A percentile compares a stretch with the other conserved stretches of the same genome.
Evolutionary conservation across 2,797 vertebrate species (phyloP).

Genomic region (Cryptoblepharus egeriae): DNA sequence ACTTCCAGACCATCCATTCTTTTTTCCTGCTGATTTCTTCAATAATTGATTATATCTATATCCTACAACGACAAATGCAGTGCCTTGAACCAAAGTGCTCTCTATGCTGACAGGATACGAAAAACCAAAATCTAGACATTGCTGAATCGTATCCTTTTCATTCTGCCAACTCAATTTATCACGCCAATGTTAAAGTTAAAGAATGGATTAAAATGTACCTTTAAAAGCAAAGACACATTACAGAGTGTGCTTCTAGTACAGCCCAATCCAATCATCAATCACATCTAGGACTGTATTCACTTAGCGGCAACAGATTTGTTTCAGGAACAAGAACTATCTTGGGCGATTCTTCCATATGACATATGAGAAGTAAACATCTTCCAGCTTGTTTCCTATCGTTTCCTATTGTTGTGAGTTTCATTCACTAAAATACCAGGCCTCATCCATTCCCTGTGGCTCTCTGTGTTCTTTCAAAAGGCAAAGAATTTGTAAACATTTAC

Average conservation of each 20-base stretch:
- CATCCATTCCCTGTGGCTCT: neutral
- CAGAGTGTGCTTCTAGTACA: rapidly evolving
- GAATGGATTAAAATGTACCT: conserved; percentile 22
- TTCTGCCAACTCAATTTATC: conserved; percentile 23
- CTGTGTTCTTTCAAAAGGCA: neutral
- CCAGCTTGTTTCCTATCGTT: neutral
- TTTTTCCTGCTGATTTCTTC: neutral
- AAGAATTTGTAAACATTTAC: neutral
- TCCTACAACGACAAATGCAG: conserved; percentile 27
- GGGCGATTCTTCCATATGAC: conserved; percentile 12
- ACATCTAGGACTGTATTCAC: neutral
- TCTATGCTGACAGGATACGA: conserved; percentile 14
- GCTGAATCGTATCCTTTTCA: conserved; percentile 26
- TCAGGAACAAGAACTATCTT: conserved; percentile 7
- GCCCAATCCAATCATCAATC: rapidly evolving
- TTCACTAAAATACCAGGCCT: neutral
- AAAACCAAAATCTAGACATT: conserved; percentile 29
- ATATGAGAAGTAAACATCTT: conserved; percentile 7
- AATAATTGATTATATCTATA: conserved; percentile 21
- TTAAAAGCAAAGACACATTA: neutral
- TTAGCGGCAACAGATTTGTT: neutral
- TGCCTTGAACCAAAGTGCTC: conserved; percentile 22
- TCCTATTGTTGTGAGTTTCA: neutral
- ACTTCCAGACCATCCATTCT: conserved; percentile 31
- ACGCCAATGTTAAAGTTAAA: neutral